Evolutionary conservation across 2,113 vertebrate genomes (phyloP).

Genomic region (Colinus virginianus): DNA sequence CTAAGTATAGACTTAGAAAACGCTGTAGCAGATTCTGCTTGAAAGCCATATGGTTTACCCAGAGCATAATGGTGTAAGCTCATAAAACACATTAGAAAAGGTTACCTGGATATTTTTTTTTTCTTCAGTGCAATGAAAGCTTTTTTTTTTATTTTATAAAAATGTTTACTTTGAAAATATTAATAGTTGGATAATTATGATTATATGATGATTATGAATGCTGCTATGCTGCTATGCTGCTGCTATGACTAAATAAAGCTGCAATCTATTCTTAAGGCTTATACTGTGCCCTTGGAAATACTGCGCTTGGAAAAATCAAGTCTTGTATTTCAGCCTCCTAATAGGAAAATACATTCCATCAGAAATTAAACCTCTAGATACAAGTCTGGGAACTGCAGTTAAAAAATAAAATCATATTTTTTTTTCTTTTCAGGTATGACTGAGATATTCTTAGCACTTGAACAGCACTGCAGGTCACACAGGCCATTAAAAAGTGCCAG

Average conservation of each 20-base stretch:
- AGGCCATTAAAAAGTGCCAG: neutral
- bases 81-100: neutral
- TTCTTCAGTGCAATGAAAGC: neutral
- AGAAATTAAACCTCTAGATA: slow-evolving; percentile 25
- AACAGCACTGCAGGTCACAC: neutral
- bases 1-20: neutral
- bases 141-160: neutral
- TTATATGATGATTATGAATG: too few species aligned
- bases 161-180: neutral
- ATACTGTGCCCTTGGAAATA: neutral
- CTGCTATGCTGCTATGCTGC: too few species aligned
- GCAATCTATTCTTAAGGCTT: neutral
- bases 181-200: neutral
- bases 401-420: neutral
- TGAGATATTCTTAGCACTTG: neutral
- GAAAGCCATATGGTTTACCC: neutral
- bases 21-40: neutral
- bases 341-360: neutral
- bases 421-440: neutral
- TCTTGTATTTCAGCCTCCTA: neutral
- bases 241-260: neutral
- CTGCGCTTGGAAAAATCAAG: neutral
- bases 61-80: neutral
- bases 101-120: neutral
- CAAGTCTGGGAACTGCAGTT: neutral